Evolutionary conservation across 1,140 invertebrate genomes (phyloP).

Genomic region (Drosophila arizonae): DNA sequence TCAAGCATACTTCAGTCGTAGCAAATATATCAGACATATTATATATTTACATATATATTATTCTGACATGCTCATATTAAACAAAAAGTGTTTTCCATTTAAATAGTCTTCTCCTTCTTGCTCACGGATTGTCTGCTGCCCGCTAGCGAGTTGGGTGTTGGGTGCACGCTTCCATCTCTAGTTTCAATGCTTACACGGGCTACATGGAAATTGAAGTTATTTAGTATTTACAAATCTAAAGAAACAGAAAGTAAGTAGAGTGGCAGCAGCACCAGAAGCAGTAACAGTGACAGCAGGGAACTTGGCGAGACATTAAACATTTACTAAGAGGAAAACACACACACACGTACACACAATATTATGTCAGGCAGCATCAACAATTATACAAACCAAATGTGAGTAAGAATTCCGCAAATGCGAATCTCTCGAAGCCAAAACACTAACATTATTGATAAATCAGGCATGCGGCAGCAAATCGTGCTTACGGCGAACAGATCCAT

Average conservation of each 20-base stretch:
- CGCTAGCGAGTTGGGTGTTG: neutral
- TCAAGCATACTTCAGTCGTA: too few species aligned
- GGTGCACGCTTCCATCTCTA: slow-evolving; percentile 30
- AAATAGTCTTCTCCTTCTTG: neutral
- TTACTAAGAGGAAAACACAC: slow-evolving; percentile 15
- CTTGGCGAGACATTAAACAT: slow-evolving; percentile 7
- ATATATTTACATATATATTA: neutral
- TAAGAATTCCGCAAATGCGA: slow-evolving; percentile 4
- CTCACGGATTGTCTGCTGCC: neutral
- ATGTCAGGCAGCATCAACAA: slow-evolving; percentile 76
- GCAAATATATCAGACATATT: too few species aligned
- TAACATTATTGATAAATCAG: slow-evolving; percentile 22
- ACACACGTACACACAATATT: slow-evolving; percentile 27
- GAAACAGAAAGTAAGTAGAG: slow-evolving; percentile 12
- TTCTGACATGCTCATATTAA: neutral
- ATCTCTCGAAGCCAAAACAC: neutral
- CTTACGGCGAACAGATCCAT: slow-evolving; percentile 29
- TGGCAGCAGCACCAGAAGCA: slow-evolving; percentile 21
- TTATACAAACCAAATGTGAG: slow-evolving; percentile 75
- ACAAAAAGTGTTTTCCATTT: slow-evolving; percentile 2
- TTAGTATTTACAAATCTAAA: slow-evolving; percentile 38
- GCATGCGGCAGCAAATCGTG: slow-evolving; percentile 59
- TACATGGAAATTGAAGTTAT: slow-evolving; percentile 47
- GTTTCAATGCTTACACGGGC: slow-evolving; percentile 21
- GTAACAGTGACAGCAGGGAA: slow-evolving; percentile 21